A percentile compares a stretch with the other conserved stretches of the same genome.
Evolutionary conservation across 1,140 invertebrate genomes (phyloP).

Genomic region (Lordiphosa clarofinis): DNA sequence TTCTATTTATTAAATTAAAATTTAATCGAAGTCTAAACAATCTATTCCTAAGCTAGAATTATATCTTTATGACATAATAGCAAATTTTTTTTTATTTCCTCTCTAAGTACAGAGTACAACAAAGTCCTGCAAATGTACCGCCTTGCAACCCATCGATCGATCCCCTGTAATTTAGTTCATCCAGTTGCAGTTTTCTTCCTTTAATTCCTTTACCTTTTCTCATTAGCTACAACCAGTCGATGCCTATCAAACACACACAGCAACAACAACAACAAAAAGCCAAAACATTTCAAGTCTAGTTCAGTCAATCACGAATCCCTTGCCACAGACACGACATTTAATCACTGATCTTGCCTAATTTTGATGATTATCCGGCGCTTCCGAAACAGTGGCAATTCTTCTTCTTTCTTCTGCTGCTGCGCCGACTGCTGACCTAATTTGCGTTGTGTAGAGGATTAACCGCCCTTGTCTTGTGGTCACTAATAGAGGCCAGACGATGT

Average conservation of each 20-base stretch:
- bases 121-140: too few relatives aligned
- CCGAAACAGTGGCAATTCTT: constrained; percentile 44
- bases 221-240: constrained; percentile 16
- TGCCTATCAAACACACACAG: constrained; percentile 34
- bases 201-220: too few relatives aligned
- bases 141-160: too few relatives aligned
- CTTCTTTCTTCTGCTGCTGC: constrained; percentile 8
- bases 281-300: constrained; percentile 10
- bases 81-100: too few relatives aligned
- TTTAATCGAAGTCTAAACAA: too few relatives aligned
- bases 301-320: constrained; percentile 40
- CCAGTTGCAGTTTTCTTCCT: too few relatives aligned
- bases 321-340: constrained; percentile 26
- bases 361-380: constrained; percentile 65
- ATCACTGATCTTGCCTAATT: constrained; percentile 63
- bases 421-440: constrained; percentile 69
- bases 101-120: too few relatives aligned
- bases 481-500: constrained; percentile 67
- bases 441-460: constrained; percentile 44
- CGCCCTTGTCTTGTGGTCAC: constrained; percentile 63
- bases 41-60: too few relatives aligned
- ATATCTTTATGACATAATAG: too few relatives aligned
- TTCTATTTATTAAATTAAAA: too few relatives aligned
- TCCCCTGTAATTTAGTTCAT: too few relatives aligned
- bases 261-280: not conserved